A percentile compares a stretch with the other conserved stretches of the same genome.
These are phyloP conservation scores for Andrena hattorfiana DNA, from an alignment of 2,888 invertebrate genomes.

Conservation along the genomic window DNA sequence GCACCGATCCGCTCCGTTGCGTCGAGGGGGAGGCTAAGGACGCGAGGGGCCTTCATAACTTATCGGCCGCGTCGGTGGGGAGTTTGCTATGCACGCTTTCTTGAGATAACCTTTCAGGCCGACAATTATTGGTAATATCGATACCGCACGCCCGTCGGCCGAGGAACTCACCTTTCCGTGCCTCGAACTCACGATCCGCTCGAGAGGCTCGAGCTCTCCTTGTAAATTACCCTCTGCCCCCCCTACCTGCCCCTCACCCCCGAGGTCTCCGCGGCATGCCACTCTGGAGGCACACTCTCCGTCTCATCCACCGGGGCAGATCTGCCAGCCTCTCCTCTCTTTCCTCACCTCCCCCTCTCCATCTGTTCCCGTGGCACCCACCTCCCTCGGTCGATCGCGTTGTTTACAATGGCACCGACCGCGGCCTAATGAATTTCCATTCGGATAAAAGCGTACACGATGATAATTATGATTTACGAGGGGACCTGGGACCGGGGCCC, in stretches of 20 bases:
- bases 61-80: constrained; percentile 74
- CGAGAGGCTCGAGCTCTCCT: constrained; percentile 77
- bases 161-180: constrained; percentile 72
- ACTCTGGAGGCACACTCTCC: constrained; percentile 27
- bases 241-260: constrained; percentile 32
- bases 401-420: constrained; percentile 79
- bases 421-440: constrained; percentile 80
- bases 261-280: constrained; percentile 18
- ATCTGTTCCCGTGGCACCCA: not conserved
- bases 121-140: constrained; percentile 84
- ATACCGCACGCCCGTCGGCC: constrained; percentile 78
- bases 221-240: constrained; percentile 74
- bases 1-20: constrained; percentile 1
- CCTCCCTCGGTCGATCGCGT: constrained; percentile 48
- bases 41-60: constrained; percentile 75
- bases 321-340: not conserved
- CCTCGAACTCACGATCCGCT: constrained; percentile 77
- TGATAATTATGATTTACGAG: constrained; percentile 73
- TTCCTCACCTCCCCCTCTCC: constrained; percentile 15
- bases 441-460: constrained; percentile 77
- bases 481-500: constrained; percentile 23
- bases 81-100: constrained; percentile 78
- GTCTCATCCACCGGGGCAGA: constrained; percentile 32
- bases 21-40: constrained; percentile 56
- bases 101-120: constrained; percentile 83